These are phyloP conservation scores for Enteromius fasciolatus DNA, from an alignment of 2,797 vertebrate species.

Conservation along the genomic window DNA sequence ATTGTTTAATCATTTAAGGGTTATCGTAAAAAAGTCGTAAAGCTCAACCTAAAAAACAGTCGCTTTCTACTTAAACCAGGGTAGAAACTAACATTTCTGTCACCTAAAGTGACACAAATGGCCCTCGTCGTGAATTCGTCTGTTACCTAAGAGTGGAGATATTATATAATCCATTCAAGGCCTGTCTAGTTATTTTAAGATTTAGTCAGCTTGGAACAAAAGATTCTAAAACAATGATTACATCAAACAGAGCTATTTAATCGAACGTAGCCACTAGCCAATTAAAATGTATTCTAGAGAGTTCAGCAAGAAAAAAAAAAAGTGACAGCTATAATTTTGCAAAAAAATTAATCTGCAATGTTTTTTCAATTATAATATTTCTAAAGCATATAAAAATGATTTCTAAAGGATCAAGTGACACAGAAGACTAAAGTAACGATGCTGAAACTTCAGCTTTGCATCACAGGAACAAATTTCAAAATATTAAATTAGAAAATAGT, in stretches of 20 bases:
- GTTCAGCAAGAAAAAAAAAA: neutral
- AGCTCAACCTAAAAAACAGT: neutral
- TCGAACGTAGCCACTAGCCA: neutral
- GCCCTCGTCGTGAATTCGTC: neutral
- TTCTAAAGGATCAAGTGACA: neutral
- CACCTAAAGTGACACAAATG: neutral
- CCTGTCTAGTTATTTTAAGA: neutral
- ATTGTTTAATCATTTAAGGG: neutral
- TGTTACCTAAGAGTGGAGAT: slow-evolving; percentile 3
- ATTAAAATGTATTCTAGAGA: slow-evolving; percentile 1
- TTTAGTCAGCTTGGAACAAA: slow-evolving; percentile 12
- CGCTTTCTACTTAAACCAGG: neutral
- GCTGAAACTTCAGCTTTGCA: neutral
- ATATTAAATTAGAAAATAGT: neutral
- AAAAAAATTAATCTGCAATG: neutral
- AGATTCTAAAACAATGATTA: neutral
- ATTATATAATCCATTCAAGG: slow-evolving; percentile 15
- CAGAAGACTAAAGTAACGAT: neutral
- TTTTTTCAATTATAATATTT: neutral
- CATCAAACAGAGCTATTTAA: neutral
- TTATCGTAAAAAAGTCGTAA: neutral
- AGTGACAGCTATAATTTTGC: too few relatives aligned
- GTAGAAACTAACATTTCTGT: neutral
- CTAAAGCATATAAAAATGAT: neutral
- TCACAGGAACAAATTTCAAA: neutral